Conservation (phyloP, 2,113 vertebrate genomes). For the Boleophthalmus pectinirostris region DNA sequence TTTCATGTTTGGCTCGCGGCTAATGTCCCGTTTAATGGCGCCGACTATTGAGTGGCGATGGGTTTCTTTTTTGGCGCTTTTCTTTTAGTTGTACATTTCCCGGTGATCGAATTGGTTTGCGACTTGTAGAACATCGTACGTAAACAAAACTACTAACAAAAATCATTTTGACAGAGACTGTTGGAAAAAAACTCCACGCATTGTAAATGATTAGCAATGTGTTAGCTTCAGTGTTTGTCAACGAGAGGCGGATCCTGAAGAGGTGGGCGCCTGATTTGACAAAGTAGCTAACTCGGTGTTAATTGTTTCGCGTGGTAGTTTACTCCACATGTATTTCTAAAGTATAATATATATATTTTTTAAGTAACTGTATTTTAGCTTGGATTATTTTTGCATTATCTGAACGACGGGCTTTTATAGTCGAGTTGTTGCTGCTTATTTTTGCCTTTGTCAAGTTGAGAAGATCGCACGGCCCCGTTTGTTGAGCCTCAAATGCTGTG, state of each 20-base stretch:
- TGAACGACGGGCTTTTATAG: neutral
- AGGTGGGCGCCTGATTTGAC: slow-evolving; percentile 31
- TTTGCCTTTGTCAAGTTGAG: neutral
- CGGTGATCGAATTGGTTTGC: neutral
- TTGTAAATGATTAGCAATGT: neutral
- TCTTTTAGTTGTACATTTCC: neutral
- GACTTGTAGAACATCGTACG: neutral
- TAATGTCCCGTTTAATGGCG: slow-evolving; percentile 66
- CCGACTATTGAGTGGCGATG: slow-evolving; percentile 62
- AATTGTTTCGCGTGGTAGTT: neutral
- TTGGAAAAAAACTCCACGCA: neutral
- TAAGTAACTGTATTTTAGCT: neutral
- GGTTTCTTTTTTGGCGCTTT: slow-evolving; percentile 38
- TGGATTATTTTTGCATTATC: neutral
- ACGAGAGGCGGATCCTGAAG: slow-evolving; percentile 50
- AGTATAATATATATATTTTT: neutral
- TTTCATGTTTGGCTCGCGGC: slow-evolving; percentile 52
- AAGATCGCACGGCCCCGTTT: too few species aligned
- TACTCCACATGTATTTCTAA: neutral
- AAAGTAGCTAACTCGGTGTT: neutral
- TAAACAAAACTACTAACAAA: rapidly evolving
- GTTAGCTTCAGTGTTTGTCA: slow-evolving; percentile 33
- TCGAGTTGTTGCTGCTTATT: neutral
- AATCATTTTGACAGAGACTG: rapidly evolving
- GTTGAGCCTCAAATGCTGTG: too few species aligned